Percentiles rank a stretch among this genome's conserved stretches.
Conservation (phyloP, 1,140 invertebrate species). For the Caenorhabditis inopinata region DNA sequence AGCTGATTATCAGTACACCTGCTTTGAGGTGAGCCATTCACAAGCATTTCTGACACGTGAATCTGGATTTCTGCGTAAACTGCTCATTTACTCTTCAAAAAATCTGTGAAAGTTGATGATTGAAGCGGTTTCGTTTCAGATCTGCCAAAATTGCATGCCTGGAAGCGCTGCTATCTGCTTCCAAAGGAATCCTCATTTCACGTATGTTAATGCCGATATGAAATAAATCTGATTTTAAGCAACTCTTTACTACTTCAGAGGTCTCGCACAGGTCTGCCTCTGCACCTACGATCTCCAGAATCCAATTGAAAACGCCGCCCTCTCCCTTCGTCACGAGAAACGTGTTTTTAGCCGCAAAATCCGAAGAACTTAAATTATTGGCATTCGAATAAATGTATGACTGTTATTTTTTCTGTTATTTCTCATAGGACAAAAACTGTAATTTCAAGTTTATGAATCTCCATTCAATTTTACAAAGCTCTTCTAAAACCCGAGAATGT, state of each 20-base stretch:
- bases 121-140: neutral
- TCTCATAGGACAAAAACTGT: too few relatives aligned
- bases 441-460: too few relatives aligned
- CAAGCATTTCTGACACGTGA: too few relatives aligned
- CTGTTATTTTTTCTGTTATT: too few relatives aligned
- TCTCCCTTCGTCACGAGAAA: slow-evolving; percentile 12
- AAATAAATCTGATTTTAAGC: neutral
- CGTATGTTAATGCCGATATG: too few relatives aligned
- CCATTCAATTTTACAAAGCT: too few relatives aligned
- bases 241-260: neutral
- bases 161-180: neutral
- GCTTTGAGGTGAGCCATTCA: neutral
- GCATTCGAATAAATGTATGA: neutral
- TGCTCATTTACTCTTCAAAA: too few relatives aligned
- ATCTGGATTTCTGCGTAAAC: too few relatives aligned
- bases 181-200: neutral
- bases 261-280: neutral
- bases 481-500: too few relatives aligned
- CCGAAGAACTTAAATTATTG: neutral
- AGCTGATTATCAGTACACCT: neutral
- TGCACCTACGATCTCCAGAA: slow-evolving; percentile 2
- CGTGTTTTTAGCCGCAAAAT: slow-evolving; percentile 18
- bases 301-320: neutral
- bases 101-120: too few relatives aligned
- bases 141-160: neutral